phyloP scores from a whole-genome alignment of 2,113 vertebrate genomes.

The Thomomys bottae region DNA sequence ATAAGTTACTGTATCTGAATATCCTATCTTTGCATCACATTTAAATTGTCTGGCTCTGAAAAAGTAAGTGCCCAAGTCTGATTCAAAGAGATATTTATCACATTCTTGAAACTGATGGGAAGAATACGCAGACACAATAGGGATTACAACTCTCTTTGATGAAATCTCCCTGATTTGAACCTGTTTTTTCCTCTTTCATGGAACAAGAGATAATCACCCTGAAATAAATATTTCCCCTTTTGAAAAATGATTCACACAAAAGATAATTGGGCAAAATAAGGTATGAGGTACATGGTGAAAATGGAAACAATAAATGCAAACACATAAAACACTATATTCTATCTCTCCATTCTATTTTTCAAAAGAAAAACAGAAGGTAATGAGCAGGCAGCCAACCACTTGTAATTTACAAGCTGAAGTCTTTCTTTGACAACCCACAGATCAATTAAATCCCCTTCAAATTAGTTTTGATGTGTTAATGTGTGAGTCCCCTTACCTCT shows the following conservation, averaged over 20 bases:
- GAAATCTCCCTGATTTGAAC: constrained; percentile 75
- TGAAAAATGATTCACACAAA: constrained; percentile 70
- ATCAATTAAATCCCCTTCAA: constrained; percentile 63
- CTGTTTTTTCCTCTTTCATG: constrained; percentile 78
- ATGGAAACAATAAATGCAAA: constrained; percentile 68
- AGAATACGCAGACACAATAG: constrained; percentile 78
- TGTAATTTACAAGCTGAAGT: constrained; percentile 53
- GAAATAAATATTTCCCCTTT: constrained; percentile 75
- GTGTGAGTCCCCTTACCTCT: neutral
- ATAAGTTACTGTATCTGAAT: constrained; percentile 60
- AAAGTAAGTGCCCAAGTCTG: constrained; percentile 66
- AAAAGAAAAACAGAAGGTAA: constrained; percentile 66
- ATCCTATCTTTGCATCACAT: constrained; percentile 58
- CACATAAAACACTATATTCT: constrained; percentile 70
- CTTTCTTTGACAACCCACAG: constrained; percentile 69
- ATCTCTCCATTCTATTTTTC: constrained; percentile 55
- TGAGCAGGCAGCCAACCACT: constrained; percentile 6
- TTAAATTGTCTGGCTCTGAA: constrained; percentile 60
- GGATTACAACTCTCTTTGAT: constrained; percentile 78
- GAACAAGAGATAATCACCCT: constrained; percentile 75
- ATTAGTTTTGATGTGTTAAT: constrained; percentile 75
- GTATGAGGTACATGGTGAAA: constrained; percentile 53
- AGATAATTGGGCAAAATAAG: constrained; percentile 65
- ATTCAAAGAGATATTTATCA: constrained; percentile 71
- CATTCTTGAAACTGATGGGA: constrained; percentile 70